Percentiles rank a stretch among this genome's conserved stretches.
Conservation (phyloP, 2,797 vertebrate genomes). For the Apodemus agrarius region DNA sequence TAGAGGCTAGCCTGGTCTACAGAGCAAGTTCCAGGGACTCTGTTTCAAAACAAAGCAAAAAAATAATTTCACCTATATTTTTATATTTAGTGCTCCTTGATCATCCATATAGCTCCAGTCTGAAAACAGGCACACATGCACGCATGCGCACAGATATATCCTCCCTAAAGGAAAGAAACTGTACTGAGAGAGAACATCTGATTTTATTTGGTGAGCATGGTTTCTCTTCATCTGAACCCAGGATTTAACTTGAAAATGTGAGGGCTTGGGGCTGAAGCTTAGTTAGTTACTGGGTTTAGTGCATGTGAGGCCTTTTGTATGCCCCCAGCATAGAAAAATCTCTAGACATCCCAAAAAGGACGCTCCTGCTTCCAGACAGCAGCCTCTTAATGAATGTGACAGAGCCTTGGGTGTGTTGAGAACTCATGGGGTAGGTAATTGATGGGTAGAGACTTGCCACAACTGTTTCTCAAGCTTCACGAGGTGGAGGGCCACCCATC, state of each 20-base stretch:
- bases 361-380: neutral
- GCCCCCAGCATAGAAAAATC: neutral
- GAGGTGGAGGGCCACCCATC: neutral
- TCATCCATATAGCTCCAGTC: neutral
- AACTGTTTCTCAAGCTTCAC: neutral
- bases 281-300: neutral
- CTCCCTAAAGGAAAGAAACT: slow-evolving; percentile 2
- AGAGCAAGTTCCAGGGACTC: neutral
- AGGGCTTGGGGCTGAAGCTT: neutral
- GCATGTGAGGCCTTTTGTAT: neutral
- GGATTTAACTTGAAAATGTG: neutral
- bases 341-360: neutral
- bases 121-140: neutral
- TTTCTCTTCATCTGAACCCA: neutral
- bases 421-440: neutral
- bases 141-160: neutral
- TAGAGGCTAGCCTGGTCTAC: neutral
- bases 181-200: neutral
- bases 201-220: neutral
- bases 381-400: neutral
- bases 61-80: neutral
- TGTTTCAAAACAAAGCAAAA: neutral
- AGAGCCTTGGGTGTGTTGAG: neutral
- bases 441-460: neutral
- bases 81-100: neutral